Evolutionary conservation across 2,888 invertebrate genomes (phyloP).

Genomic region (Ormyrus rosae): DNA sequence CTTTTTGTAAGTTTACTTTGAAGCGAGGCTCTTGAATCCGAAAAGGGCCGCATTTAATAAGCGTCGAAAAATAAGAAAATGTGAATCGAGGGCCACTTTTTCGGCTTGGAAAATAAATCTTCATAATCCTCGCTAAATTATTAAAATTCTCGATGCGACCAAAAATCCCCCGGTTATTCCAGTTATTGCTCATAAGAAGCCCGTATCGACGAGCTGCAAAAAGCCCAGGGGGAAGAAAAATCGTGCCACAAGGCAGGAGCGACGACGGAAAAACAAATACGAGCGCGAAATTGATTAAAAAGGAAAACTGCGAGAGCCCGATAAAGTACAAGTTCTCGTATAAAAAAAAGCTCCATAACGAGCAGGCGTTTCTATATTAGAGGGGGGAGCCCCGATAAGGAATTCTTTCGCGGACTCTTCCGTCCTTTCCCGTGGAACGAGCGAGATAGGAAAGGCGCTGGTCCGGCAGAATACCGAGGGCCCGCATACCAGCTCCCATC

Average conservation of each 20-base stretch:
- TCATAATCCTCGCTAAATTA: slow-evolving; percentile 58
- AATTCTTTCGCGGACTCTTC: slow-evolving; percentile 52
- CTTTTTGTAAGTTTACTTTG: too few relatives aligned
- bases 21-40: slow-evolving; percentile 23
- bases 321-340: slow-evolving; percentile 53
- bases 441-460: not conserved
- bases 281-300: slow-evolving; percentile 40
- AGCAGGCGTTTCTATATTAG: slow-evolving; percentile 53
- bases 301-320: slow-evolving; percentile 42
- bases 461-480: slow-evolving; percentile 32
- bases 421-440: slow-evolving; percentile 36
- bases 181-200: slow-evolving; percentile 52
- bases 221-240: slow-evolving; percentile 10
- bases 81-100: slow-evolving; percentile 36
- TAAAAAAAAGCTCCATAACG: slow-evolving; percentile 55
- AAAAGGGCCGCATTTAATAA: slow-evolving; percentile 31
- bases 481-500: slow-evolving; percentile 50
- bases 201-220: slow-evolving; percentile 7
- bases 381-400: slow-evolving; percentile 47
- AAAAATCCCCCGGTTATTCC: slow-evolving; percentile 49
- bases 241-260: not conserved
- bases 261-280: slow-evolving; percentile 1
- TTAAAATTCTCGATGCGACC: slow-evolving; percentile 50
- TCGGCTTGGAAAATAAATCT: slow-evolving; percentile 51
- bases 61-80: slow-evolving; percentile 47